Evolutionary conservation across 2,113 vertebrate species (phyloP).

Genomic region (Zosterops lateralis): DNA sequence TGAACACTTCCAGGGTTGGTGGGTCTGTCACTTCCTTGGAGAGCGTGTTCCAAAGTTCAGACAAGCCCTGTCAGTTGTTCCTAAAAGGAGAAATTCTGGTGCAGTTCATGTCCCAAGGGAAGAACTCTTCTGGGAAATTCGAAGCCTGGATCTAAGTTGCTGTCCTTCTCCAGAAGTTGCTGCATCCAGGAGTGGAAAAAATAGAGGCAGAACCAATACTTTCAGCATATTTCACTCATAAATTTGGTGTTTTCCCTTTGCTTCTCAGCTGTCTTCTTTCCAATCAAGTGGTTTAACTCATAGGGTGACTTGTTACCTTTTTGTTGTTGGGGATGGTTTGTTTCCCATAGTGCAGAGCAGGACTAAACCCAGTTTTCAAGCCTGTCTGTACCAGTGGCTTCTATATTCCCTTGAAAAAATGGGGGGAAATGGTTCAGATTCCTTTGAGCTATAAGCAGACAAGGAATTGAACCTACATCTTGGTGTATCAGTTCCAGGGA

Average conservation of each 20-base stretch:
- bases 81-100: neutral
- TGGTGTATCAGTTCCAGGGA: neutral
- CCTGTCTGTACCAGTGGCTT: neutral
- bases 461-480: neutral
- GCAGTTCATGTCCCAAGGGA: neutral
- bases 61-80: neutral
- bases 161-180: neutral
- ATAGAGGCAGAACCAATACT: neutral
- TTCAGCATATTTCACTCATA: neutral
- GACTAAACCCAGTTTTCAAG: neutral
- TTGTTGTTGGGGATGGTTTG: fast-evolving
- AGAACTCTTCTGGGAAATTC: neutral
- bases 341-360: neutral
- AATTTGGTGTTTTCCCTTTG: neutral
- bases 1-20: neutral
- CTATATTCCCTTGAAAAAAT: neutral
- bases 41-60: neutral
- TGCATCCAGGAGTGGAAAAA: neutral
- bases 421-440: neutral
- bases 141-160: neutral
- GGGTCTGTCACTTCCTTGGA: neutral
- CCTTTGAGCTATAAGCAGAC: neutral
- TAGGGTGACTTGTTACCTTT: neutral
- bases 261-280: neutral
- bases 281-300: neutral